phyloP scores from a whole-genome alignment of 2,113 vertebrate species.

The rat (Rattus norvegicus) region DNA sequence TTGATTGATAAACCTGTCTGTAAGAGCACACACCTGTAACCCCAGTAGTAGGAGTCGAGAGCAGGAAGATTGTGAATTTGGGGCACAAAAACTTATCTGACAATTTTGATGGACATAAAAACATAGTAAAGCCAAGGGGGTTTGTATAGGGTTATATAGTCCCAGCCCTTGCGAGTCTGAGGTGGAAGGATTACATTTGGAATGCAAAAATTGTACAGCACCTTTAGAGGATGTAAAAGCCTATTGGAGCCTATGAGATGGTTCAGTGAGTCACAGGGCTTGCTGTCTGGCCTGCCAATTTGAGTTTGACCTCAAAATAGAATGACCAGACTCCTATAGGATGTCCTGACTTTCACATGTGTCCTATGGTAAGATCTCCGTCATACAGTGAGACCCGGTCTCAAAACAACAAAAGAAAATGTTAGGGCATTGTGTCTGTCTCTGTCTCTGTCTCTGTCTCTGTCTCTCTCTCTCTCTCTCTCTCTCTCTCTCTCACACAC shows the following conservation, averaged over 20 bases:
- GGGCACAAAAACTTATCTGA: background rate
- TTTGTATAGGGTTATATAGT: background rate
- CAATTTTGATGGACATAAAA: constrained; percentile 5
- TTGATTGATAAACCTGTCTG: background rate
- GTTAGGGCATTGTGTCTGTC: too few species aligned
- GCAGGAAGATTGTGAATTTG: background rate
- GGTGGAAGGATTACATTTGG: background rate
- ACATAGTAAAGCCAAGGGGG: background rate
- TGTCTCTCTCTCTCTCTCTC: too few species aligned
- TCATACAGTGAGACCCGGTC: background rate
- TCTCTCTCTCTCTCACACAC: too few species aligned
- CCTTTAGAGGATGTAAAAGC: background rate
- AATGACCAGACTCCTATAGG: background rate
- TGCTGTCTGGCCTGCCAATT: background rate
- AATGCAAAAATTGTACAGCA: background rate
- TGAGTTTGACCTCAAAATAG: background rate
- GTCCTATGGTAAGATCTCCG: too few species aligned
- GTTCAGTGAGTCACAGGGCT: background rate
- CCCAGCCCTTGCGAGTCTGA: background rate
- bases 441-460: too few species aligned
- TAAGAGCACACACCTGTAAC: background rate
- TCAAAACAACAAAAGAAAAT: background rate
- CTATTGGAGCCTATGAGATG: background rate
- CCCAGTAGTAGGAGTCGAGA: background rate
- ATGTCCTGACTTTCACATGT: background rate